Conservation (phyloP, 1,140 invertebrate species). For the Solenopsis invicta region DNA sequence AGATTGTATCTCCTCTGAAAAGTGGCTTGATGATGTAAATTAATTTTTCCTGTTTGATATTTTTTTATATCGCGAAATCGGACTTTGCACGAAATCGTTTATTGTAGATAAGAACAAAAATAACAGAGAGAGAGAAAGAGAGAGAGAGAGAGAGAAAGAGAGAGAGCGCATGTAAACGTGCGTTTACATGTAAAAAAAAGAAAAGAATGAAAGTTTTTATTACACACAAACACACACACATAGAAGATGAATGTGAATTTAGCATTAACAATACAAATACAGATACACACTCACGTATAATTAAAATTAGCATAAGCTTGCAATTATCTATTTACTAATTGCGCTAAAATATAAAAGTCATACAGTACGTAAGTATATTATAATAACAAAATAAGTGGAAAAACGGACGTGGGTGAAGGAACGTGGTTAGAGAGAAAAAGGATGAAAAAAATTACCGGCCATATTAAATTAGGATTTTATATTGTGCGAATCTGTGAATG, state of each 20-base stretch:
- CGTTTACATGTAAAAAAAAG: not conserved
- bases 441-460: conserved; percentile 83
- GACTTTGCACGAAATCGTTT: conserved; percentile 68
- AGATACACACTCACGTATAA: conserved; percentile 68
- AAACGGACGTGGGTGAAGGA: not conserved
- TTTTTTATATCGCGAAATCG: conserved; percentile 33
- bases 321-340: conserved; percentile 81
- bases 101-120: conserved; percentile 23
- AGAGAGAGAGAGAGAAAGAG: not conserved
- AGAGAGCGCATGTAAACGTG: not conserved
- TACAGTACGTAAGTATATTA: conserved; percentile 58
- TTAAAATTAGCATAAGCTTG: conserved; percentile 80
- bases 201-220: conserved; percentile 49
- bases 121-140: not conserved
- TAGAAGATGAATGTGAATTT: conserved; percentile 76
- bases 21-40: not conserved
- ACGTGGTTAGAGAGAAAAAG: conserved; percentile 7
- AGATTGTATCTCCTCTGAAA: not conserved
- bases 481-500: conserved; percentile 77
- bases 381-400: conserved; percentile 23
- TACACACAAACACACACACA: conserved; percentile 45
- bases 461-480: conserved; percentile 85
- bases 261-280: conserved; percentile 65
- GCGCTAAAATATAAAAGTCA: conserved; percentile 78
- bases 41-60: conserved; percentile 45